Evolutionary conservation across 2,888 invertebrate species (phyloP).

Genomic region (Punctoribates punctum): DNA sequence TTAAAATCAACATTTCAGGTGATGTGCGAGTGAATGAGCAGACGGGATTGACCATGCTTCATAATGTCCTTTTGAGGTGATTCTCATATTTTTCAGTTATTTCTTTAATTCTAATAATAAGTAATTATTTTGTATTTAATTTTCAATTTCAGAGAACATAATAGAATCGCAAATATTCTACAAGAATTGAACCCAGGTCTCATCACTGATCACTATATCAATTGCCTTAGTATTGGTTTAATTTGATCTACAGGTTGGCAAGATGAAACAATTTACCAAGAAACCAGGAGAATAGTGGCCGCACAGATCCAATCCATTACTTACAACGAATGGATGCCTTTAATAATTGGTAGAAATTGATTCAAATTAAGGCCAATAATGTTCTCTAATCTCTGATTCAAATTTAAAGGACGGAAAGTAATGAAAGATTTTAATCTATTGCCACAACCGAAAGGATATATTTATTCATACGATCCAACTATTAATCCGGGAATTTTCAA

Average conservation of each 20-base stretch:
- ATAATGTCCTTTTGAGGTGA: slow-evolving; percentile 9
- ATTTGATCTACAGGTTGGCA: slow-evolving; percentile 42
- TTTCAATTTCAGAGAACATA: slow-evolving; percentile 46
- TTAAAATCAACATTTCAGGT: neutral
- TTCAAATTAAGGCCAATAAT: neutral
- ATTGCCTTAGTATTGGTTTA: neutral
- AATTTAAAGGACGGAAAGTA: slow-evolving; percentile 49
- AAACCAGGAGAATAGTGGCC: slow-evolving; percentile 47
- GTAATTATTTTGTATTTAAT: neutral
- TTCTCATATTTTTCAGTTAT: slow-evolving; percentile 41
- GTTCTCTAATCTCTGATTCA: slow-evolving; percentile 53
- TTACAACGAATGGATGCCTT: slow-evolving; percentile 48
- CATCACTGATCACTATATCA: too few species aligned
- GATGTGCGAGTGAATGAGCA: slow-evolving; percentile 47
- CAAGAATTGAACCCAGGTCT: slow-evolving; percentile 44
- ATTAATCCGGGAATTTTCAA: slow-evolving; percentile 71
- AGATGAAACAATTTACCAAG: slow-evolving; percentile 48
- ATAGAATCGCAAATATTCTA: slow-evolving; percentile 46
- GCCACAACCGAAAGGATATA: slow-evolving; percentile 52
- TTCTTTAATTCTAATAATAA: neutral
- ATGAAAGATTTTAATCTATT: slow-evolving; percentile 64
- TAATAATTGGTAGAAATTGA: slow-evolving; percentile 44
- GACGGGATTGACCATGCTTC: slow-evolving; percentile 21
- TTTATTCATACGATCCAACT: slow-evolving; percentile 63
- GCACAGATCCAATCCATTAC: slow-evolving; percentile 48